Evolutionary conservation across 1,140 invertebrate genomes (phyloP).

Genomic region (Pogonus chalceus): DNA sequence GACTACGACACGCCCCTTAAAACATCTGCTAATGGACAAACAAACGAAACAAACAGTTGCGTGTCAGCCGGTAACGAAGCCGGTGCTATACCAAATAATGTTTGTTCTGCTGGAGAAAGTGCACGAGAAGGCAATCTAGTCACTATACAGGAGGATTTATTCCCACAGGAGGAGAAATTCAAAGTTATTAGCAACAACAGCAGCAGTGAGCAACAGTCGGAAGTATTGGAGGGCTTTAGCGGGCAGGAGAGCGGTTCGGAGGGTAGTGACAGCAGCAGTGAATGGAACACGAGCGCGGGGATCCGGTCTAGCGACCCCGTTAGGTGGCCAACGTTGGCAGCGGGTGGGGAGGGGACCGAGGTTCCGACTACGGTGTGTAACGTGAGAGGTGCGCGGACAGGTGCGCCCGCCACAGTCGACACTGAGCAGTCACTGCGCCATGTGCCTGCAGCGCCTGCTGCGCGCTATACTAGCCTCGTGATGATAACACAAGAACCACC

Average conservation of each 20-base stretch:
- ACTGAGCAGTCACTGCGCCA: conserved; percentile 39
- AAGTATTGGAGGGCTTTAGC: conserved; percentile 9
- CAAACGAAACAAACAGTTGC: background rate
- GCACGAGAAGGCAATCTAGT: background rate
- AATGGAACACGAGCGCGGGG: conserved; percentile 22
- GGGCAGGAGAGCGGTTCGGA: background rate
- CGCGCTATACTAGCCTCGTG: conserved; percentile 73
- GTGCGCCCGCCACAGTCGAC: conserved; percentile 35
- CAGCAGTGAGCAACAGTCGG: conserved; percentile 8
- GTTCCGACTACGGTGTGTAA: too few relatives aligned
- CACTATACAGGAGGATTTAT: conserved; percentile 3
- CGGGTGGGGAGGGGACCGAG: conserved; percentile 4
- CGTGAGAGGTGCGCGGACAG: conserved; percentile 20
- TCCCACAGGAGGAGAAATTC: conserved; percentile 1
- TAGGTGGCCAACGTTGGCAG: conserved; percentile 14
- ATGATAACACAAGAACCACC: conserved; percentile 67
- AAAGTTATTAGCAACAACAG: too few relatives aligned
- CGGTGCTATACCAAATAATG: background rate
- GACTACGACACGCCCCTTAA: background rate
- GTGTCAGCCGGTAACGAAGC: background rate
- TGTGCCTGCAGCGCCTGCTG: conserved; percentile 44
- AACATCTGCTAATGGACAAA: background rate
- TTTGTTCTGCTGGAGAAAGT: background rate
- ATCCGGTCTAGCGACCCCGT: conserved; percentile 25
- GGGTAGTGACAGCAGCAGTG: conserved; percentile 12